These are phyloP conservation scores for Carcinoscorpius rotundicauda DNA, from an alignment of 1,140 invertebrate species.

Conservation along the genomic window DNA sequence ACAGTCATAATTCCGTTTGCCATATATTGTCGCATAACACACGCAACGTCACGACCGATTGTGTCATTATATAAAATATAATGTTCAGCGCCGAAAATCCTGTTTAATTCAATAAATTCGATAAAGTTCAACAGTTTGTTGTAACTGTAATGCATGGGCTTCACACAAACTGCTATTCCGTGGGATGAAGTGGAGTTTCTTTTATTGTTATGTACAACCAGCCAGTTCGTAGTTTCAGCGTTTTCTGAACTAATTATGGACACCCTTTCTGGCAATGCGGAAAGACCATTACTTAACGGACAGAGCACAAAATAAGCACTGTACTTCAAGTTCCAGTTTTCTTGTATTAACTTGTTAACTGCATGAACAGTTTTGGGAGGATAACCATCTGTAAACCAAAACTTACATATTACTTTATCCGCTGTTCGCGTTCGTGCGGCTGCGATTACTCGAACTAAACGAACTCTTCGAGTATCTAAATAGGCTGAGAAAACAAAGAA, in stretches of 20 bases:
- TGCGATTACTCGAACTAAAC: slow-evolving; percentile 61
- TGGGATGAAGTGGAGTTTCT: slow-evolving; percentile 8
- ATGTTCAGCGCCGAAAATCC: slow-evolving; percentile 68
- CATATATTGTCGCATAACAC: slow-evolving; percentile 56
- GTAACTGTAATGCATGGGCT: slow-evolving; percentile 83
- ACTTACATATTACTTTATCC: slow-evolving; percentile 63
- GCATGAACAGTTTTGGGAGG: slow-evolving; percentile 27
- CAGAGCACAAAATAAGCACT: slow-evolving; percentile 81
- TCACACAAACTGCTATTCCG: slow-evolving; percentile 77
- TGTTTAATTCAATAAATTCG: slow-evolving; percentile 85
- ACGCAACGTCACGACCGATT: slow-evolving; percentile 54
- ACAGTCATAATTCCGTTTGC: slow-evolving; percentile 51
- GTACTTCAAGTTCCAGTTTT: slow-evolving; percentile 90
- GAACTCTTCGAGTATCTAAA: slow-evolving; percentile 48
- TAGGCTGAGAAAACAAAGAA: slow-evolving; percentile 87
- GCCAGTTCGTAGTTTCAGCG: slow-evolving; percentile 42
- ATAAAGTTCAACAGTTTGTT: slow-evolving; percentile 61
- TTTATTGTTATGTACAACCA: slow-evolving; percentile 34
- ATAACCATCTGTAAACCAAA: slow-evolving; percentile 49
- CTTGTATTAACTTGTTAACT: slow-evolving; percentile 56
- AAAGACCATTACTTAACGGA: slow-evolving; percentile 31
- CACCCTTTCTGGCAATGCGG: slow-evolving; percentile 41
- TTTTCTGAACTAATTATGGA: slow-evolving; percentile 43
- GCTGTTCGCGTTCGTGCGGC: slow-evolving; percentile 68
- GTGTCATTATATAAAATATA: slow-evolving; percentile 91